Base-by-base conservation (phyloP, 1,140 invertebrate genomes). In the Saccostrea cuccullata region DNA sequence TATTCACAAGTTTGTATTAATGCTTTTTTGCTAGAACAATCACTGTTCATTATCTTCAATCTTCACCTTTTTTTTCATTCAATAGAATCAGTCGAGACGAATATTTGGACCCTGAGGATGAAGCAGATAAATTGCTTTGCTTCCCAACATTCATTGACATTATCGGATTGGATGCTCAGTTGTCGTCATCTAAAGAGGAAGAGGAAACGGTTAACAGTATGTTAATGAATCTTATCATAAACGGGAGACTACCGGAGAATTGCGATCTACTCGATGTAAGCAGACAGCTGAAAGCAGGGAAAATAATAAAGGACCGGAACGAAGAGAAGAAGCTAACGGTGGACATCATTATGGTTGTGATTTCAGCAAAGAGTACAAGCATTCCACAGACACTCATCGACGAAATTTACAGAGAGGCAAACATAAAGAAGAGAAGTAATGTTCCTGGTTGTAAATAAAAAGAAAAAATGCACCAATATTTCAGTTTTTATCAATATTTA, bases 321-420 rank as follows among this genome's bases (percentile, higher is more conserved):
- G 26, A 77, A 4, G 26, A 77, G 2, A 36, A 77, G 36, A 77
- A 5, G 8, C 11, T 77, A 12, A 12, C 70, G 0, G 70, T 77
- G 70, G 70, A 77, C 26, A 77, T 36, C 13, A 36, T 77, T 3
- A 77, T 77, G 4, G 70, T 77, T 30, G 70, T 77, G 70, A 77
- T 77, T 36, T 77, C 70, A 77, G 70, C 70, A 26, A 26, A 77
- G 30, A 77, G 11, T 77, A 9, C 70, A 36, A 17, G 6, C 2
- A 77, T 77, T 77, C 70, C 70, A 11, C 23, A 77, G 70, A 26
- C 70, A 15, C 23, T 77, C 2, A 77, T 77, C 15, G 70, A 77
- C 23, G 70, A 77, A 77, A 77, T 77, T 26, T 77, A 77, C 70
- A 36, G 13, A 9, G 70, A 77, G 23, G 26, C 70, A 0, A 77